Base-by-base conservation (phyloP, 2,888 invertebrate genomes). In the Drosophila neutralis region DNA sequence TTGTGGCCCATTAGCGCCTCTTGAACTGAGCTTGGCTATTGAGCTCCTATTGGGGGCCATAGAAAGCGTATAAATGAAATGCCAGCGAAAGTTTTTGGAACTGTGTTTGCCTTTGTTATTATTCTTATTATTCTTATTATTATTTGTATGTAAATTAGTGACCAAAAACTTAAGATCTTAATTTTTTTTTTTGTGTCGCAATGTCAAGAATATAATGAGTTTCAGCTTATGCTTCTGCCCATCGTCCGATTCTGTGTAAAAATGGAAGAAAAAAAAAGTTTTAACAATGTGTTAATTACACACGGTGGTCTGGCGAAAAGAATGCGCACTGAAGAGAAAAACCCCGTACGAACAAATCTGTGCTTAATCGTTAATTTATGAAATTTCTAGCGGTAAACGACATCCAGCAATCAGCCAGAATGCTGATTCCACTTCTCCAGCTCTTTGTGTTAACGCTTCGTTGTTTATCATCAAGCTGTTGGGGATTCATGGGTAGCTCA, bases 351-450 rank as follows among this genome's bases (percentile, higher is more conserved):
- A 72, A 76, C 80, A 87, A 82, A 85, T 87, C 83, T 82, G 82
- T 76, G 85, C 87, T 87, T 87, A 86, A 86, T 88, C 86, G 86
- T 88, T 83, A 86, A 86, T 86, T 86, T 88, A 86, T 86, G 83
- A 82, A 83, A 73, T 76, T 73, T 62, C 62, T 85, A 86, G 88
- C 85, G 85, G 85, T 87, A 85, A 87, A 83, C 69, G 82, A 81
- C 68, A 36, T 38, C 27, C 52, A 65, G 66, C 79, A 80, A 78
- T 79, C 81, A 73, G 69, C 52, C 40, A 31, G 60, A 62, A 61
- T 59, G 53, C 45, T 54, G 69, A 45, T 70, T 58, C 57, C 57
- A 10, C 15, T 51, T 13, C 29, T 21, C 49, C 49, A 40, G 52
- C 63, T 67, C 62, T 56, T 62, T 62, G 64, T 64, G 51, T 63